These are phyloP conservation scores for Mya arenaria DNA, from an alignment of 1,140 invertebrate genomes.

Conservation along the genomic window DNA sequence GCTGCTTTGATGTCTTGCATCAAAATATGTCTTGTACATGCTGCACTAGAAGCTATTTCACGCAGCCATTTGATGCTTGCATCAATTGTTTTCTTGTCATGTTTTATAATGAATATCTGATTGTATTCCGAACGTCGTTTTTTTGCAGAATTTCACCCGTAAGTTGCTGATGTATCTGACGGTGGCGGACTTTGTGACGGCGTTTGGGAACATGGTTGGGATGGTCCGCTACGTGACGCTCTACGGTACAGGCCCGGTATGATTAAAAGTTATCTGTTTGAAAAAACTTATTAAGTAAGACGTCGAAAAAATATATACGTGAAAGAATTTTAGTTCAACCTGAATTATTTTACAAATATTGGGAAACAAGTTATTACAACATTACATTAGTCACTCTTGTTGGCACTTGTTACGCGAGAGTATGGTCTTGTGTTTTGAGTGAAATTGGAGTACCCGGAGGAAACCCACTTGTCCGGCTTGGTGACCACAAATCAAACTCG, in stretches of 20 bases:
- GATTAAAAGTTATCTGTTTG: neutral
- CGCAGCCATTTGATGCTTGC: no score
- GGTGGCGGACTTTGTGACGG: slow-evolving; percentile 23
- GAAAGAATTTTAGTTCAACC: neutral
- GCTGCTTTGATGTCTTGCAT: no score
- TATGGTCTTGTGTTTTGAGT: no score
- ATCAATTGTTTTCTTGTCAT: no score
- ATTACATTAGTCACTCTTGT: neutral
- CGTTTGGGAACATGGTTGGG: slow-evolving; percentile 29
- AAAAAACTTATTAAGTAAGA: neutral
- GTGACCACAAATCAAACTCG: no score
- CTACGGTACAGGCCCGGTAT: neutral
- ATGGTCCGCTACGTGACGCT: neutral
- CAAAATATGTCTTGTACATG: no score
- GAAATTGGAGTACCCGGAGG: no score
- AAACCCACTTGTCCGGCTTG: no score
- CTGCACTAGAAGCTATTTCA: no score
- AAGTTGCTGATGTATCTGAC: slow-evolving; percentile 41
- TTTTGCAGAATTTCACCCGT: slow-evolving; percentile 35
- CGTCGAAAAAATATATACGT: neutral
- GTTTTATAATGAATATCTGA: no score
- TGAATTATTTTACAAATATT: neutral
- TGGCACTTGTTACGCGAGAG: no score
- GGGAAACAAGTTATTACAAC: neutral
- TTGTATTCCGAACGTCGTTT: no score